Conservation (phyloP, 2,888 invertebrate species). For the Cremastinae sp. region DNA sequence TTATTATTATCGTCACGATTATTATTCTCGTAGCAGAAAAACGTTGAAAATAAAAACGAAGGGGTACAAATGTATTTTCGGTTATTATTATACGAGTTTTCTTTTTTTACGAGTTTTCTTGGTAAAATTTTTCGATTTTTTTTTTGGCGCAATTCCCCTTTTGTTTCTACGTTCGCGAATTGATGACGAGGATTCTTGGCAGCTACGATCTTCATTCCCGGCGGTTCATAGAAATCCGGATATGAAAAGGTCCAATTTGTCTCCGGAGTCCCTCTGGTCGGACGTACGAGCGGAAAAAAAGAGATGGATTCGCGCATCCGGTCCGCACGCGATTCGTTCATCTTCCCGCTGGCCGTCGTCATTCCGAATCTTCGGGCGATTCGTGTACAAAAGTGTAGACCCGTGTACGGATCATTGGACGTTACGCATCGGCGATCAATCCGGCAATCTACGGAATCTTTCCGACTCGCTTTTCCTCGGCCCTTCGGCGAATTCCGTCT, state of each 20-base stretch:
- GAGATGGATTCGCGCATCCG: constrained; percentile 41
- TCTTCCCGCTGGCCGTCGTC: background rate
- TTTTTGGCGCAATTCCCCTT: constrained; percentile 2
- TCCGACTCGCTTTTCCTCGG: constrained; percentile 44
- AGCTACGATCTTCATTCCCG: constrained; percentile 1
- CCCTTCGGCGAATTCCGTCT: constrained; percentile 42
- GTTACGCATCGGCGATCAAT: constrained; percentile 67
- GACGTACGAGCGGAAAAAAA: constrained; percentile 11
- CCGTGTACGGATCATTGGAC: constrained; percentile 67
- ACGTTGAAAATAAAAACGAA: no score
- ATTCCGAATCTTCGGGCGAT: constrained; percentile 29
- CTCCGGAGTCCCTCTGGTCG: constrained; percentile 44
- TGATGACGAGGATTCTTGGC: constrained; percentile 8
- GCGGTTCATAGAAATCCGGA: constrained; percentile 43
- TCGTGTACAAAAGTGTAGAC: constrained; percentile 56
- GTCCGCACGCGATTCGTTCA: background rate
- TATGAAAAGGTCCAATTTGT: constrained; percentile 48
- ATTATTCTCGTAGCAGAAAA: no score
- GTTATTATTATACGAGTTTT: no score
- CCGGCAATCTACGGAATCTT: constrained; percentile 54
- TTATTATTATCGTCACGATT: no score
- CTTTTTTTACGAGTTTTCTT: background rate
- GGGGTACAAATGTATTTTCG: no score
- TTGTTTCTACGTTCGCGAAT: constrained; percentile 20
- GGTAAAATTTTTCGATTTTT: background rate